Evolutionary conservation across 2,113 vertebrate genomes (phyloP).

Genomic region (Oreochromis tanganicae): DNA sequence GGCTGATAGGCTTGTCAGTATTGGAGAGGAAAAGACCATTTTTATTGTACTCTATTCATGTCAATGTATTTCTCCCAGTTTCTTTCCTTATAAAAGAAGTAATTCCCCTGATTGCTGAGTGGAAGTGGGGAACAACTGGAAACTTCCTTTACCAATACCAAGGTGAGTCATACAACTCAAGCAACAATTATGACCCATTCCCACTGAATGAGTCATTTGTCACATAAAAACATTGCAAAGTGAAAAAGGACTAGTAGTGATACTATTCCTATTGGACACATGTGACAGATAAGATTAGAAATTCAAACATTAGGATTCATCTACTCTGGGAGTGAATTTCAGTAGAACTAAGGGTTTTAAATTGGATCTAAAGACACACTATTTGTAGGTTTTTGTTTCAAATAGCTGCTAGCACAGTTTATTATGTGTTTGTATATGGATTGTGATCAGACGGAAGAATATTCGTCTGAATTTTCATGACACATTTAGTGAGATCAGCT

Average conservation of each 20-base stretch:
- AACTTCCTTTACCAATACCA: constrained; percentile 55
- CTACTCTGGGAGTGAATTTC: not conserved
- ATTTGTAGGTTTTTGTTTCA: not conserved
- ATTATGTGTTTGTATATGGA: too few relatives aligned
- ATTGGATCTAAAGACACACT: not conserved
- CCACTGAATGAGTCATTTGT: not conserved
- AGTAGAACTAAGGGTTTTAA: not conserved
- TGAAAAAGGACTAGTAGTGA: not conserved
- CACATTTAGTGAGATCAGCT: not conserved
- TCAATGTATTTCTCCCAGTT: constrained; percentile 1
- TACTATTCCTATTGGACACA: not conserved
- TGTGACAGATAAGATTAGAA: not conserved
- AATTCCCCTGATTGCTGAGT: constrained; percentile 27
- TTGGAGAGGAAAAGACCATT: not conserved
- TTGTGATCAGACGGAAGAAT: too few relatives aligned
- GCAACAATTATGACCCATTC: not conserved
- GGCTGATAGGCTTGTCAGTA: not conserved
- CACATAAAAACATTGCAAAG: not conserved
- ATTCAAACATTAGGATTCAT: not conserved
- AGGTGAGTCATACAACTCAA: constrained; percentile 16
- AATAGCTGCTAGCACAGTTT: not conserved
- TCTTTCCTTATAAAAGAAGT: not conserved
- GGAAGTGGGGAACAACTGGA: constrained; percentile 56
- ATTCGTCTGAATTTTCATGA: not conserved
- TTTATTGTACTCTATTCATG: not conserved